Base-by-base conservation (phyloP, 2,888 invertebrate genomes). In the Drosophila silvestris region DNA sequence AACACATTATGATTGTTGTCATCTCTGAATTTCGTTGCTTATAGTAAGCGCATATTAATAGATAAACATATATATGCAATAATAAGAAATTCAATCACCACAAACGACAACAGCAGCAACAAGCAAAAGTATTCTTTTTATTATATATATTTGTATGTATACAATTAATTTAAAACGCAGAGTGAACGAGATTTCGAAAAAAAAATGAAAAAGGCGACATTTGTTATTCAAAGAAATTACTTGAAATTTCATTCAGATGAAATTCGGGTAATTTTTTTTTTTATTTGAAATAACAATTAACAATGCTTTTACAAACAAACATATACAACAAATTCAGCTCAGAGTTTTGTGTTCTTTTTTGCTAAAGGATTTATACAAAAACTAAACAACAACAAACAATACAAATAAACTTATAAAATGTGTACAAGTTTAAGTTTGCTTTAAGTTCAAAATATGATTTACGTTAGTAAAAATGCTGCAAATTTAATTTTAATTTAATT, bases 401-500 rank as follows among this genome's bases (percentile, higher is more conserved):
- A 70, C 62, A 81, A 82, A 80, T 70, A 74, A 73, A 58, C 64
- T 58, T 75, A 84, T 65, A 73, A 78, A 82, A 74, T 77, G 82
- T 76, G 72, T 90, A 88, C 74, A 85, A 70, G 63, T 74, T 85
- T 85, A 85, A 85, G 85, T 90, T 81, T 74, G 88, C 70, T 90
- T 87, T 85, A 85, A 85, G 85, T 85, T 82, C 85, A 85, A 90
- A 82, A 76, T 82, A 85, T 81, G 71, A 80, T 90, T 90, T 90
- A 85, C 61, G 47, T 82, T 85, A 89, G 81, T 69, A 73, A 73
- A 79, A 85, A 84, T 88, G 90, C 82, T 85, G 88, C 85, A 85
- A 85, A 88, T 85, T 80, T 85, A 85, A 75, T 82, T 88, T 60
- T 90, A 85, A 85, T 77, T 58, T 63, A 68, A 64, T 73, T 85